Conservation (phyloP, 2,797 vertebrate genomes). For the Propithecus perrieri region DNA sequence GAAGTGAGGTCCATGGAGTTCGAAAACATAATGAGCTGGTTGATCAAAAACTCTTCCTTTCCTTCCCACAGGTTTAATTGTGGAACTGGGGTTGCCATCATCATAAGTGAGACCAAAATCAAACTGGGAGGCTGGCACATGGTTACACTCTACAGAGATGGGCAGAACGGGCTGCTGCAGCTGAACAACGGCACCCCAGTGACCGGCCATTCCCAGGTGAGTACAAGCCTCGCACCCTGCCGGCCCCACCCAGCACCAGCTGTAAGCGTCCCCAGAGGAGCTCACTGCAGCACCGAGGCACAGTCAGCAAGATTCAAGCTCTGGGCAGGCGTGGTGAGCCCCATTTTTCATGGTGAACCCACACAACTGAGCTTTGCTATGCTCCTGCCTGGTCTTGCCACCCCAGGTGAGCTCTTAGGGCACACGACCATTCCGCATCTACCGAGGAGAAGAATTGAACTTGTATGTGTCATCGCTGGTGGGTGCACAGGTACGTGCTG, state of each 20-base stretch:
- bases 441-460: no score
- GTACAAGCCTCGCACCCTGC: neutral
- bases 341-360: neutral
- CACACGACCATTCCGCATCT: neutral
- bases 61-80: conserved; percentile 92
- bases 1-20: neutral
- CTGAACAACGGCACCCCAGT: conserved; percentile 90
- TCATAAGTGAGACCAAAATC: conserved; percentile 89
- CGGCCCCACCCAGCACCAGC: no score
- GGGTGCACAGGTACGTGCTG: no score
- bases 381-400: neutral
- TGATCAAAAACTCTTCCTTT: neutral
- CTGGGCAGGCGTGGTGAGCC: neutral
- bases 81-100: conserved; percentile 92
- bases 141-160: conserved; percentile 91
- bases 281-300: neutral
- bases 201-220: conserved; percentile 93
- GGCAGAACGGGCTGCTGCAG: conserved; percentile 92
- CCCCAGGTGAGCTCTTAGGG: no score
- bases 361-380: fast-evolving
- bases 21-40: neutral
- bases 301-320: neutral
- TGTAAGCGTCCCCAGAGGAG: fast-evolving
- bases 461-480: fast-evolving
- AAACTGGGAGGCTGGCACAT: conserved; percentile 93